Conservation (phyloP, 2,797 vertebrate species). For the Apogon hyalosoma region DNA sequence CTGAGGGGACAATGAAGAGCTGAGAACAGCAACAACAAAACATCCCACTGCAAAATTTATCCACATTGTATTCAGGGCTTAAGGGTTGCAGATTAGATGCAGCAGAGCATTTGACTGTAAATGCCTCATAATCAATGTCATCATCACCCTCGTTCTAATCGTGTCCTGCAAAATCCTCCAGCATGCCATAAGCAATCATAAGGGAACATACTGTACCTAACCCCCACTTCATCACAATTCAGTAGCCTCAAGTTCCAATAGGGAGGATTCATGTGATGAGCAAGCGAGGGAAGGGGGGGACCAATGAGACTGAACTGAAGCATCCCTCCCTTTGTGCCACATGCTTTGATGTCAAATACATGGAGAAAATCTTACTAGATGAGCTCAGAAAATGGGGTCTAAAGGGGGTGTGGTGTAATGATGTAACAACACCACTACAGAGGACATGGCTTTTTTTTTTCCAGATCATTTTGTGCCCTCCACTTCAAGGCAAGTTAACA, state of each 20-base stretch:
- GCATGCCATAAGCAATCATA: slow-evolving; percentile 25
- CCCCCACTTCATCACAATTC: slow-evolving; percentile 44
- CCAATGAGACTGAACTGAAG: slow-evolving; percentile 53
- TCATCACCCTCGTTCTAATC: slow-evolving; percentile 25
- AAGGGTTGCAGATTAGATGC: slow-evolving; percentile 30
- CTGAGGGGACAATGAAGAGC: not conserved
- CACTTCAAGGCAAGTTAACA: slow-evolving; percentile 26
- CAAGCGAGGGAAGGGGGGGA: slow-evolving; percentile 13
- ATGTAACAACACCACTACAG: slow-evolving; percentile 49
- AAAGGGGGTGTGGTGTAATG: slow-evolving; percentile 48
- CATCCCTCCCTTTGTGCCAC: slow-evolving; percentile 48
- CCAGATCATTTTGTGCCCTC: not conserved
- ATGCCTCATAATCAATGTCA: slow-evolving; percentile 45
- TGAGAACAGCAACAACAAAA: slow-evolving; percentile 1
- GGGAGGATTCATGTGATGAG: slow-evolving; percentile 36
- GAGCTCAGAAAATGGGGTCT: slow-evolving; percentile 65
- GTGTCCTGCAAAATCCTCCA: slow-evolving; percentile 34
- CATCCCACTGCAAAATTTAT: slow-evolving; percentile 15
- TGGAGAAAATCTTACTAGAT: slow-evolving; percentile 49
- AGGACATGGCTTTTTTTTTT: slow-evolving; percentile 29
- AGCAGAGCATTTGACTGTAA: slow-evolving; percentile 28
- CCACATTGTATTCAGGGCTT: slow-evolving; percentile 30
- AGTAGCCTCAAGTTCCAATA: slow-evolving; percentile 51
- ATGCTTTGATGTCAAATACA: slow-evolving; percentile 68
- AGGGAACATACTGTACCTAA: slow-evolving; percentile 54